Conservation (phyloP, 2,888 invertebrate genomes). For the Scaptomyza tumidula region DNA sequence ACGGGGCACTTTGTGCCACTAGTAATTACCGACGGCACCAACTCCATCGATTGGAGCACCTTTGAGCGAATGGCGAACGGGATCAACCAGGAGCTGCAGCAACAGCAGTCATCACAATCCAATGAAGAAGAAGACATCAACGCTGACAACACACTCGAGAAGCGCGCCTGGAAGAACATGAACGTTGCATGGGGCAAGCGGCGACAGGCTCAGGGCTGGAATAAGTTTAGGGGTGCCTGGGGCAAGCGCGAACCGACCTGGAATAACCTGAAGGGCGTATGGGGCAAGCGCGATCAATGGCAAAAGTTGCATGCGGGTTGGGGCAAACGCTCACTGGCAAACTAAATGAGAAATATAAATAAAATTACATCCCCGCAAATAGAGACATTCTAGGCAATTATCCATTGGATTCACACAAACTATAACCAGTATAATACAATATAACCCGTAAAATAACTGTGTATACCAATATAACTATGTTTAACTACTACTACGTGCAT, state of each 20-base stretch:
- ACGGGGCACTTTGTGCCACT: slow-evolving; percentile 66
- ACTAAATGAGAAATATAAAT: slow-evolving; percentile 47
- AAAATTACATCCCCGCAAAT: not conserved
- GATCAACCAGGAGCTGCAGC: slow-evolving; percentile 43
- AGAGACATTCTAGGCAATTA: slow-evolving; percentile 33
- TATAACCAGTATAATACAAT: slow-evolving; percentile 10
- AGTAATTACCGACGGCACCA: slow-evolving; percentile 66
- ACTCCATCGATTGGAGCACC: slow-evolving; percentile 70
- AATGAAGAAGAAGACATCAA: slow-evolving; percentile 58
- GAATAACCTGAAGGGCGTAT: slow-evolving; percentile 92
- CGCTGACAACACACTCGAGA: slow-evolving; percentile 83
- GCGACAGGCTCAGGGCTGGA: slow-evolving; percentile 86
- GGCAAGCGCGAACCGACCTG: slow-evolving; percentile 92
- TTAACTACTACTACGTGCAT: slow-evolving; percentile 30
- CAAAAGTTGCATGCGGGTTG: slow-evolving; percentile 84
- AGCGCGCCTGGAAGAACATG: slow-evolving; percentile 89
- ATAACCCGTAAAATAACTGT: slow-evolving; percentile 44
- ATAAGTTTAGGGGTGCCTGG: slow-evolving; percentile 88
- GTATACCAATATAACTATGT: slow-evolving; percentile 34
- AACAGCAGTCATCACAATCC: slow-evolving; percentile 48
- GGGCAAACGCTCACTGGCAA: slow-evolving; percentile 82
- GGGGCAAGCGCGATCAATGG: slow-evolving; percentile 89
- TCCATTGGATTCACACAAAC: slow-evolving; percentile 33
- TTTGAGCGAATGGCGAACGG: slow-evolving; percentile 69
- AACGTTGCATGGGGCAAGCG: slow-evolving; percentile 92